phyloP scores from a whole-genome alignment of 2,888 invertebrate species.

The Xanthia togata region DNA sequence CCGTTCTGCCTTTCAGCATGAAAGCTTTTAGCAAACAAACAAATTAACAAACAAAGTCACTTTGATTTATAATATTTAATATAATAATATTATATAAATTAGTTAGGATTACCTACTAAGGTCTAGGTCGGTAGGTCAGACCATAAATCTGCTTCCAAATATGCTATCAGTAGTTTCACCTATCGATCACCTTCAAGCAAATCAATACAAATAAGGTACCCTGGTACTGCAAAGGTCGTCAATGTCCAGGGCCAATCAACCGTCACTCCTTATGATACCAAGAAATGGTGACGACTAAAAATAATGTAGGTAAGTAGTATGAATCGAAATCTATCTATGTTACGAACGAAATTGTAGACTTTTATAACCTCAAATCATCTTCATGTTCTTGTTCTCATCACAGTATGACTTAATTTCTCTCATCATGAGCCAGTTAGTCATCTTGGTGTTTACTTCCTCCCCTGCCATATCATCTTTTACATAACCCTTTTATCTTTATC shows the following conservation, averaged over 20 bases:
- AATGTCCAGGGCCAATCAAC: conserved; percentile 19
- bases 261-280: conserved; percentile 35
- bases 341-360: neutral
- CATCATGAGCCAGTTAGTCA: neutral
- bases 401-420: too few relatives aligned
- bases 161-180: neutral
- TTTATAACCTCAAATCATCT: neutral
- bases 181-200: conserved; percentile 6
- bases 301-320: conserved; percentile 22
- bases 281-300: neutral
- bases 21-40: too few relatives aligned
- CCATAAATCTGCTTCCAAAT: neutral
- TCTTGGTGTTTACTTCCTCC: neutral
- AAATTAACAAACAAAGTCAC: too few relatives aligned
- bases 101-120: too few relatives aligned
- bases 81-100: too few relatives aligned
- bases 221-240: conserved; percentile 1
- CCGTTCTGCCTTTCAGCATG: too few relatives aligned
- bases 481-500: neutral
- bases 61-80: too few relatives aligned
- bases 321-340: neutral
- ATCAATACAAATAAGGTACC: conserved; percentile 12
- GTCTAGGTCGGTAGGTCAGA: conserved; percentile 15
- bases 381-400: too few relatives aligned
- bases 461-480: too few relatives aligned